Evolutionary conservation across 1,140 invertebrate species (phyloP), one percentile per base, ranked within the genome.

Genomic region (Lordiphosa stackelbergi): DNA sequence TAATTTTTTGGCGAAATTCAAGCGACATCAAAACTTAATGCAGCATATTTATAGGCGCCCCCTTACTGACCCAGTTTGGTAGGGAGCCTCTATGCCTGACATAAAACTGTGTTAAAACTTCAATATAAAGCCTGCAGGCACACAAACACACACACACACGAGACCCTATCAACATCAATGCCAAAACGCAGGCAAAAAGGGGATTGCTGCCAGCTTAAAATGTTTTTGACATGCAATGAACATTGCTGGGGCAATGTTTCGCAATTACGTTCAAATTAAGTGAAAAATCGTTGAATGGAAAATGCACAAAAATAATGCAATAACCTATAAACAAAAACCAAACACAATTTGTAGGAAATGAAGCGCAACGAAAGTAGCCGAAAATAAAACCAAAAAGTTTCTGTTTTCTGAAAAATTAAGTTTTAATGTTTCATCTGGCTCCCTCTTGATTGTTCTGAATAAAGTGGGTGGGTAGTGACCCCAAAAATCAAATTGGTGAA

Each of bases 221-320:
- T 64, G 52, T 60, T 73, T 73, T 69, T 79, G 74, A 79, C 74
- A 79, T 73, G 74, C 69, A 79, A 79, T 51, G 61, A 79, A 35
- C 42, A 57, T 46, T 46, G 69, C 28, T 31, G 28, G 28, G 28
- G 28, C 28, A 69, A 58, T 16, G 42, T 49, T 31, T 36, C 37
- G 45, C 36, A 62, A 70, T 69, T 74, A 53, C 55, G 46, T 22
- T 61, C 16, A 70, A 75, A 71, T 75, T 58, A 59, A 59, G 52
- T 62, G 47, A 42, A 69, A 69, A 40, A 53, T 16, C 37, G 38
- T 37, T 69, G 37, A 31, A 61, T 51, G 10, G 19, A 61, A 51
- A 43, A 24, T 13, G 9, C 42, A 34, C 5, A 45, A 13, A 31
- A 22, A 5, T 51, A 53, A 62, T 31, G 19, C 41, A 10, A 41